Percentiles rank a stretch among this genome's conserved stretches.
These are phyloP conservation scores for Liopterus haemorrhoidalis DNA, from an alignment of 2,888 invertebrate genomes.

Conservation along the genomic window DNA sequence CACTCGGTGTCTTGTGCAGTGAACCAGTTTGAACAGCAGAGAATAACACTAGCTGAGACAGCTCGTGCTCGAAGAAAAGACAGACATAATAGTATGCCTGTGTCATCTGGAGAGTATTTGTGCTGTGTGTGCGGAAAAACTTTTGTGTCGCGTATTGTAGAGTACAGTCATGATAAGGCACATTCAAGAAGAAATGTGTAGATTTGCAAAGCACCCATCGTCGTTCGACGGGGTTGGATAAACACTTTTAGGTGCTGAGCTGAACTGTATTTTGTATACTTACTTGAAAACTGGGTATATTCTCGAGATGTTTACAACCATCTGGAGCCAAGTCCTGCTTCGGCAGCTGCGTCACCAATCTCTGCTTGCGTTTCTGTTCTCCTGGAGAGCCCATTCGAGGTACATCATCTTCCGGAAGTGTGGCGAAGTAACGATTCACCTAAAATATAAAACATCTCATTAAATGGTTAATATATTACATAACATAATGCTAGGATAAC, in stretches of 20 bases:
- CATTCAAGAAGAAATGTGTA: too few species aligned
- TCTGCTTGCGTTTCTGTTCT: constrained; percentile 72
- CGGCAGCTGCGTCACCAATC: constrained; percentile 84
- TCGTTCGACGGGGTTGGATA: too few species aligned
- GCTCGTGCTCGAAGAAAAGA: too few species aligned
- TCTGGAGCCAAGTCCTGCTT: constrained; percentile 87
- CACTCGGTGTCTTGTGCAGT: too few species aligned
- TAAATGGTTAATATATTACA: not conserved
- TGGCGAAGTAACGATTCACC: constrained; percentile 90
- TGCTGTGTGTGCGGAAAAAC: too few species aligned
- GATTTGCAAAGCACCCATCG: too few species aligned
- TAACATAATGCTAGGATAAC: not conserved
- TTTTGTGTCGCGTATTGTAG: too few species aligned
- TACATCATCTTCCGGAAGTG: constrained; percentile 73
- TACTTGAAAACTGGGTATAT: constrained; percentile 68
- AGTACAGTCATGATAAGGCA: too few species aligned
- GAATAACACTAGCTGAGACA: too few species aligned
- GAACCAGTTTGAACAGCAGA: too few species aligned
- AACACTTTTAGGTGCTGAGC: not conserved
- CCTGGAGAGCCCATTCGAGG: constrained; percentile 62
- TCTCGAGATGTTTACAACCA: constrained; percentile 80
- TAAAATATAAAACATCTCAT: constrained; percentile 45
- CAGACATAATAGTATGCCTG: too few species aligned
- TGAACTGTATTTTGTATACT: constrained; percentile 1
- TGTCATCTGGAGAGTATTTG: too few species aligned